Conservation (phyloP, 2,797 vertebrate genomes). For the Platyrinchus mystaceus region DNA sequence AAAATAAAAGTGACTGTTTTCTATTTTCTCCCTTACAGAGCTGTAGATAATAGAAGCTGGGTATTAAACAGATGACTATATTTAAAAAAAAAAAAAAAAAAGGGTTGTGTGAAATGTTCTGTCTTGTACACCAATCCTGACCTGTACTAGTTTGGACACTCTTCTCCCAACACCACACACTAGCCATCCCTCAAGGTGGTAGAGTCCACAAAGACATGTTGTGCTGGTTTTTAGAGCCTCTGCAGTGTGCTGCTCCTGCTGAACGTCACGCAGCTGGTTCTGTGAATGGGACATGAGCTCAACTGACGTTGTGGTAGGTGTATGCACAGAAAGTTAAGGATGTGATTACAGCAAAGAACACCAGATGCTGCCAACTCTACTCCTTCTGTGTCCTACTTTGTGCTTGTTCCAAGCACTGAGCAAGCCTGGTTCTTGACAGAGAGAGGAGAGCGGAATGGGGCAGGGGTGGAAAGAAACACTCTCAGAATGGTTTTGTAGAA, state of each 20-base stretch:
- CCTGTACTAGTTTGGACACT: background rate
- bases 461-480: background rate
- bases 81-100: background rate
- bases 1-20: background rate
- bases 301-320: rapidly evolving
- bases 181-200: background rate
- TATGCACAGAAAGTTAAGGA: background rate
- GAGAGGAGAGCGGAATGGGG: background rate
- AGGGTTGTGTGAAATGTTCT: background rate
- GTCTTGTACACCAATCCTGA: background rate
- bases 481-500: background rate
- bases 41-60: background rate
- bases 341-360: background rate
- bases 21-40: background rate
- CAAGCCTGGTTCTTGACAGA: background rate
- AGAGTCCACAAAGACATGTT: rapidly evolving
- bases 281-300: rapidly evolving
- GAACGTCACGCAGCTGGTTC: background rate
- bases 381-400: background rate
- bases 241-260: background rate
- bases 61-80: background rate
- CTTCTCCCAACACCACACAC: background rate
- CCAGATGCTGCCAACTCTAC: background rate
- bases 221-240: background rate
- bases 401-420: background rate